Conservation (phyloP, 2,888 invertebrate genomes). For the Julus scandinavius region DNA sequence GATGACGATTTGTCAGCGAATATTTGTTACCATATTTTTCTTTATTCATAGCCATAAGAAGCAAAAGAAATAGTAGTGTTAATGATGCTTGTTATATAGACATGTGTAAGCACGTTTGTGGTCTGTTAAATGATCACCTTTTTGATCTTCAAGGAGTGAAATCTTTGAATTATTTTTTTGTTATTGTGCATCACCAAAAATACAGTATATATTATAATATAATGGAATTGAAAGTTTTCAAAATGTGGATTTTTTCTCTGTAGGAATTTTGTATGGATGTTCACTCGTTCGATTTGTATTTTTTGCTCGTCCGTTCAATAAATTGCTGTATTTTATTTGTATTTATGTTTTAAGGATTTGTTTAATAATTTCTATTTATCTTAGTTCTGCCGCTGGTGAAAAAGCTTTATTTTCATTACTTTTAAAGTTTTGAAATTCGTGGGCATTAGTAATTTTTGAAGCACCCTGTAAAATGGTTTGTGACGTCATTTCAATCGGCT, state of each 20-base stretch:
- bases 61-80: neutral
- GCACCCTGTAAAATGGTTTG: neutral
- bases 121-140: neutral
- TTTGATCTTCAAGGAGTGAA: neutral
- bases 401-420: too few relatives aligned
- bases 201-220: neutral
- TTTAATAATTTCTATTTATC: neutral
- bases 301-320: constrained; percentile 28
- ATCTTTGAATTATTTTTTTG: neutral
- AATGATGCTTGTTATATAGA: neutral
- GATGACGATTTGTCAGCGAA: neutral
- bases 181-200: neutral
- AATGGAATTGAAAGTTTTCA: constrained; percentile 24
- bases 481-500: constrained; percentile 1
- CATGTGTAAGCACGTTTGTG: neutral
- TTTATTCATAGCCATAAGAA: neutral
- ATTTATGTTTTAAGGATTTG: neutral
- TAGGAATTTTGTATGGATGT: constrained; percentile 24
- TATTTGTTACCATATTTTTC: neutral
- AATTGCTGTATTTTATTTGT: constrained; percentile 38
- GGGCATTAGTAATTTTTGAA: neutral
- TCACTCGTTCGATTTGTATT: neutral
- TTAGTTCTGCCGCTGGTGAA: neutral
- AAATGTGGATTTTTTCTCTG: constrained; percentile 6
- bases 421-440: too few relatives aligned